Conservation (phyloP, 2,797 vertebrate genomes). For the Heliangelus exortis region DNA sequence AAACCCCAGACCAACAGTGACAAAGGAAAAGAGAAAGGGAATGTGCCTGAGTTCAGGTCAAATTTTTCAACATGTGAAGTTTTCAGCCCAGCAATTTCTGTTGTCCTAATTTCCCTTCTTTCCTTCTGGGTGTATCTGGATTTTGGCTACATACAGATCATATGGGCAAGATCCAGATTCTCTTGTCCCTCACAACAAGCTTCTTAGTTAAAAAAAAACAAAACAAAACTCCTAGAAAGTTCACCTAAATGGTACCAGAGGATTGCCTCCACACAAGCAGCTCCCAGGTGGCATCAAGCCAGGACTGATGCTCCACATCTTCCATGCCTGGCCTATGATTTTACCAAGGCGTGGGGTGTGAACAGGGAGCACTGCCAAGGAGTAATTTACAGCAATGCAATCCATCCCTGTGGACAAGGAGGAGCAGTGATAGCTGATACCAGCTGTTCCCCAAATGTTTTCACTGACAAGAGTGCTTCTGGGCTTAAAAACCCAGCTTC, state of each 20-base stretch:
- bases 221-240: slow-evolving; percentile 16
- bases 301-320: slow-evolving; percentile 30
- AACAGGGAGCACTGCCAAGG: slow-evolving; percentile 30
- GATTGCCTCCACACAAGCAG: not conserved
- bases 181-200: not conserved
- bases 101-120: slow-evolving; percentile 32
- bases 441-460: slow-evolving; percentile 67
- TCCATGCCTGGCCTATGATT: slow-evolving; percentile 12
- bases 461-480: slow-evolving; percentile 39
- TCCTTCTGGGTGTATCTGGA: not conserved
- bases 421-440: slow-evolving; percentile 36
- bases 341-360: slow-evolving; percentile 32
- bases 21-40: not conserved
- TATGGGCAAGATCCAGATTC: not conserved
- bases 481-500: slow-evolving; percentile 32
- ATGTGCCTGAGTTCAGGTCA: not conserved
- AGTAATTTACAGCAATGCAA: slow-evolving; percentile 49
- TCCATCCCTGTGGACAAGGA: slow-evolving; percentile 50
- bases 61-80: slow-evolving; percentile 5
- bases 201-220: not conserved
- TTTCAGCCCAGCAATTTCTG: slow-evolving; percentile 33
- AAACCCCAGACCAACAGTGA: not conserved
- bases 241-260: not conserved
- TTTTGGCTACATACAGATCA: not conserved
- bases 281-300: slow-evolving; percentile 26